Evolutionary conservation across 2,113 vertebrate genomes (phyloP).

Genomic region (Choloepus hoffmanni): DNA sequence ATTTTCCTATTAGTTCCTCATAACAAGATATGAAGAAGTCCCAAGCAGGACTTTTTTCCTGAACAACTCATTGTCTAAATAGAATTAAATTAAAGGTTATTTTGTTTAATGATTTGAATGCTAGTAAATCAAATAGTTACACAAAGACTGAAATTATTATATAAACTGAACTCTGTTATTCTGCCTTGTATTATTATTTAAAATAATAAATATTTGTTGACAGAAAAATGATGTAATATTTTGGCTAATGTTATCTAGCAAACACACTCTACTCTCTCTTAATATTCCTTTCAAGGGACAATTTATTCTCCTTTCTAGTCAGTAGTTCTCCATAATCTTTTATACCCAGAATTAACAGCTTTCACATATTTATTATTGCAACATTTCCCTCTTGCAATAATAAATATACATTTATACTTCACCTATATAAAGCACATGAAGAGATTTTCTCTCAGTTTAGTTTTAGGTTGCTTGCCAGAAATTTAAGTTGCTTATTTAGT

Average conservation of each 20-base stretch:
- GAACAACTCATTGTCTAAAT: neutral
- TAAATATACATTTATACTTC: neutral
- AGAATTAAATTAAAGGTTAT: conserved; percentile 3
- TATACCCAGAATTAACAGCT: neutral
- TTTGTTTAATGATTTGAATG: conserved; percentile 41
- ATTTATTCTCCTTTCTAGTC: neutral
- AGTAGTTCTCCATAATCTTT: neutral
- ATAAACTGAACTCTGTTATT: neutral
- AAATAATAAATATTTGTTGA: neutral
- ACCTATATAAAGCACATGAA: neutral
- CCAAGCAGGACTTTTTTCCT: neutral
- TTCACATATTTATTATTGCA: neutral
- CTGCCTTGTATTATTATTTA: neutral
- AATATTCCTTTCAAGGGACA: neutral
- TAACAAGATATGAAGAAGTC: neutral
- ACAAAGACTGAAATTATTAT: neutral
- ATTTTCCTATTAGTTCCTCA: neutral
- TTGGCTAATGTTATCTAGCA: conserved; percentile 32
- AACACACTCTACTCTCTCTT: neutral
- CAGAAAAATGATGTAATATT: neutral
- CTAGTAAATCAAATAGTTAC: neutral
- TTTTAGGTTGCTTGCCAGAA: neutral
- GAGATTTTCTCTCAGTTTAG: neutral
- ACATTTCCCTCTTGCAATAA: neutral
- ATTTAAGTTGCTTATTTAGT: neutral